phyloP scores from a whole-genome alignment of 2,113 vertebrate genomes.

The Vulpes ferrilata region DNA sequence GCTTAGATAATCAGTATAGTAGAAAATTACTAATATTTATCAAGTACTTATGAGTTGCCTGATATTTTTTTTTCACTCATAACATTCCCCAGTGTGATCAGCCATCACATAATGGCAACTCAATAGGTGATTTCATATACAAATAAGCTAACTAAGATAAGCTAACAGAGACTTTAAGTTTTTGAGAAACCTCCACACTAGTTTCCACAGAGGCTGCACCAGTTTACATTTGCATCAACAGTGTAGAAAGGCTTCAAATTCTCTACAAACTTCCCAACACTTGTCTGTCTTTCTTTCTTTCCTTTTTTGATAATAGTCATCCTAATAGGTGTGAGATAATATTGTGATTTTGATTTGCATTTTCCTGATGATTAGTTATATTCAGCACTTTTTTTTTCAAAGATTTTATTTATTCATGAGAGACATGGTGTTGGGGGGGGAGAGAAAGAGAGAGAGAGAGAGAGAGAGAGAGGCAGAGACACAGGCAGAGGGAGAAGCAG shows the following conservation, averaged over 20 bases:
- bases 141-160: background rate
- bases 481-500: too few relatives aligned
- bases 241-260: background rate
- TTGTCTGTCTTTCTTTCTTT: background rate
- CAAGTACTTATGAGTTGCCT: background rate
- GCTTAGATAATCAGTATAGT: background rate
- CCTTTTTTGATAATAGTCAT: background rate
- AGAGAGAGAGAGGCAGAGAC: too few relatives aligned
- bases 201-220: background rate
- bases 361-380: background rate
- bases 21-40: background rate
- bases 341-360: background rate
- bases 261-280: background rate
- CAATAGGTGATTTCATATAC: too few relatives aligned
- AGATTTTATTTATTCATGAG: too few relatives aligned
- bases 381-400: background rate
- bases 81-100: background rate
- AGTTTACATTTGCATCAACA: background rate
- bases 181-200: background rate
- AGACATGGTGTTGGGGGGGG: too few relatives aligned
- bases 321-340: background rate
- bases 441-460: too few relatives aligned
- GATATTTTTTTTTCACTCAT: background rate
- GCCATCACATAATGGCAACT: too few relatives aligned
- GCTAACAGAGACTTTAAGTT: background rate